phyloP scores from a whole-genome alignment of 2,888 invertebrate species.

The Pecten maximus region DNA sequence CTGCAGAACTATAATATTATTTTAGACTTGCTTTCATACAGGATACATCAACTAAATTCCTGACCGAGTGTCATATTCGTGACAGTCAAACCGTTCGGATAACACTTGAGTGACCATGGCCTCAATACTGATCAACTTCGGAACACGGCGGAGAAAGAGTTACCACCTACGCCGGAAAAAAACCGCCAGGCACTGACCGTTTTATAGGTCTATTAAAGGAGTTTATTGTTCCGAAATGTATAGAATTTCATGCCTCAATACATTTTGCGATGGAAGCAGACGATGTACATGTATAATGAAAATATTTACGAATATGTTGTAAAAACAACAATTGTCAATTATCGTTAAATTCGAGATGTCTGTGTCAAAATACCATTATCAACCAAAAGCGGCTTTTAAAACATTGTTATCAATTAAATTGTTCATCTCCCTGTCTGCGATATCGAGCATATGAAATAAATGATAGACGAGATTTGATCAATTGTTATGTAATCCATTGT shows the following conservation, averaged over 20 bases:
- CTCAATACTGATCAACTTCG: neutral
- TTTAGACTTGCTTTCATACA: neutral
- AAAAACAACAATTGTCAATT: neutral
- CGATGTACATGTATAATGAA: neutral
- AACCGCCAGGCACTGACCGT: neutral
- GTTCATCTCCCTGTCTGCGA: no score
- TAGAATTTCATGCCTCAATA: neutral
- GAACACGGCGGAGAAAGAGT: neutral
- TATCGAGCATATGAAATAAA: no score
- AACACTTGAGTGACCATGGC: neutral
- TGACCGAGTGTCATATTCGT: neutral
- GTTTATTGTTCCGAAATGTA: slow-evolving; percentile 17
- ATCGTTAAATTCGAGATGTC: neutral
- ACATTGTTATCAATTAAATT: no score
- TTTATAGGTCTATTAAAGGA: neutral
- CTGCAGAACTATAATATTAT: no score
- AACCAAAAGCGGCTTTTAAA: no score
- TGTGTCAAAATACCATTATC: neutral
- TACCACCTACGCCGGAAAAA: neutral
- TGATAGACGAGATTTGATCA: no score
- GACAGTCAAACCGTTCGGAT: neutral
- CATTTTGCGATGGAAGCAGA: neutral
- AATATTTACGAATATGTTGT: neutral
- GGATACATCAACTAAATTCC: neutral
- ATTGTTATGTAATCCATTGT: no score